Percentiles rank a stretch among this genome's conserved stretches.
These are phyloP conservation scores for Strongylocentrotus purpuratus DNA, from an alignment of 35 echinoderm and acorn worm species.

Conservation along the genomic window DNA sequence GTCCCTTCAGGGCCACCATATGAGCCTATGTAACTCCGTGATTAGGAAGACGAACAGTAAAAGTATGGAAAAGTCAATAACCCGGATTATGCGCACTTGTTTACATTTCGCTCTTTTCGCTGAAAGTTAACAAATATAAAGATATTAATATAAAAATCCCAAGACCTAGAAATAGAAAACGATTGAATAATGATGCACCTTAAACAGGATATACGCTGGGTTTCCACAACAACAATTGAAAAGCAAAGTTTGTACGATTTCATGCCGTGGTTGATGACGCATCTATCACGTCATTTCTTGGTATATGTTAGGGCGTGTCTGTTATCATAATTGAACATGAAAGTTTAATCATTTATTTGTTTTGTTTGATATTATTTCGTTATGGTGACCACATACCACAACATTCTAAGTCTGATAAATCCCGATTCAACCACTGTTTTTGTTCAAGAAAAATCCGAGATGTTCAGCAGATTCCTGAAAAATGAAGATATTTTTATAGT, in stretches of 20 bases:
- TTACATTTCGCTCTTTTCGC: too few species aligned
- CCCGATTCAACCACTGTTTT: not conserved
- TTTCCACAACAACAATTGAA: too few species aligned
- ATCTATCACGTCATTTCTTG: not conserved
- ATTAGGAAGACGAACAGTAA: too few species aligned
- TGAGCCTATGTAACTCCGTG: too few species aligned
- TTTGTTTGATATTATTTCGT: not conserved
- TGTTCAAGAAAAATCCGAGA: too few species aligned
- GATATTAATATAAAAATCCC: too few species aligned
- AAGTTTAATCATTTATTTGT: not conserved
- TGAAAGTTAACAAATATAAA: too few species aligned
- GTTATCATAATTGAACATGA: not conserved
- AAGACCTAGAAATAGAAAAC: not conserved
- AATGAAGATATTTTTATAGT: too few species aligned
- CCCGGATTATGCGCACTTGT: not conserved
- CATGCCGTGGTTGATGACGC: not conserved
- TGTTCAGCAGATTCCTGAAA: too few species aligned
- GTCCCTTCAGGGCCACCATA: too few species aligned
- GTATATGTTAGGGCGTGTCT: not conserved
- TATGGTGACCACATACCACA: not conserved
- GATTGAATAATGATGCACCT: not conserved
- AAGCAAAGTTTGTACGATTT: not conserved
- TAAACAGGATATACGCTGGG: not conserved
- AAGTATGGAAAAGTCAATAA: not conserved
- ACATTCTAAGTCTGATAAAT: not conserved